Conservation (phyloP, 2,113 vertebrate genomes). For the Callionymus lyra region DNA sequence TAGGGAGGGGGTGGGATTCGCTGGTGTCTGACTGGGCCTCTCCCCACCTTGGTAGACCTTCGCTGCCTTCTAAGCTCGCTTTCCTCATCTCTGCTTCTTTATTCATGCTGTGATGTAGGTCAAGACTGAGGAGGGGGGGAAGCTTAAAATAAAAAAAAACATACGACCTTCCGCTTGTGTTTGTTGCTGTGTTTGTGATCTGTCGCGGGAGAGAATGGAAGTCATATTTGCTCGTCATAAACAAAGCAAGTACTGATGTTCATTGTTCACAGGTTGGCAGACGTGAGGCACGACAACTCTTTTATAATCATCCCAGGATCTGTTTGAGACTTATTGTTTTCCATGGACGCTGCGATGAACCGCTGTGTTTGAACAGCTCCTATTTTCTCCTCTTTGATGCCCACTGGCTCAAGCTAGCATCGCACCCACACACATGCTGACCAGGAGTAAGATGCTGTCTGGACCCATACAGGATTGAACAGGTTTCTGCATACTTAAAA, state of each 20-base stretch:
- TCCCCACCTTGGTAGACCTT: neutral
- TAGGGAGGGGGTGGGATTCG: conserved; percentile 28
- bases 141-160: conserved; percentile 50
- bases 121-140: conserved; percentile 39
- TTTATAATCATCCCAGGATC: neutral
- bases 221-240: no score
- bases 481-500: neutral
- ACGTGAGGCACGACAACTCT: no score
- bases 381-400: conserved; percentile 1
- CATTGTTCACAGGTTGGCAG: no score
- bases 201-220: no score
- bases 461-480: neutral
- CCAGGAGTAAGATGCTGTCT: neutral
- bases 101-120: conserved; percentile 62
- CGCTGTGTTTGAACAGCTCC: no score
- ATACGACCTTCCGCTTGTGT: conserved; percentile 18
- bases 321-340: conserved; percentile 1
- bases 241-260: no score
- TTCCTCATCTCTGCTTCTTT: conserved; percentile 45
- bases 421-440: conserved; percentile 4
- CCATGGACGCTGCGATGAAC: neutral
- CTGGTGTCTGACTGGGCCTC: conserved; percentile 3
- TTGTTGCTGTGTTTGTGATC: neutral
- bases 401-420: no score
- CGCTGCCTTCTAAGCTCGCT: conserved; percentile 21